Conservation (phyloP, 2,888 invertebrate species). For the Caenorhabditis sp. region DNA sequence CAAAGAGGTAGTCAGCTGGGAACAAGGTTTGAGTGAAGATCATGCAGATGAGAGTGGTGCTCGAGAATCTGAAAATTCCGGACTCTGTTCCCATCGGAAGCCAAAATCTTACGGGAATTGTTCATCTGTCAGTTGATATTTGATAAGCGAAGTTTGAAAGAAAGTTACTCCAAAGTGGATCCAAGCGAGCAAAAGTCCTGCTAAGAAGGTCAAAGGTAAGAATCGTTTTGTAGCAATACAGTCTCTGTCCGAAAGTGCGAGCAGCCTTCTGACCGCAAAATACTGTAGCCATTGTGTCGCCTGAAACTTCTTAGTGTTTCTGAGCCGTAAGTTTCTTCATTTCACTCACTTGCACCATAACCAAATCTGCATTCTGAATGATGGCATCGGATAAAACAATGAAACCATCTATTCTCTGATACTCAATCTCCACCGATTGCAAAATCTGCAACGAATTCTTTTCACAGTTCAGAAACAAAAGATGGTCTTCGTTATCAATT, state of each 20-base stretch:
- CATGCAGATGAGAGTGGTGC: slow-evolving; percentile 79
- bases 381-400: slow-evolving; percentile 67
- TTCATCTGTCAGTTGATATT: slow-evolving; percentile 81
- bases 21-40: slow-evolving; percentile 83
- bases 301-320: slow-evolving; percentile 45
- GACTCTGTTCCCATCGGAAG: not conserved
- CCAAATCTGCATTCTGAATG: slow-evolving; percentile 70
- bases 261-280: slow-evolving; percentile 75
- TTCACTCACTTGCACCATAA: slow-evolving; percentile 71
- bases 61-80: slow-evolving; percentile 66
- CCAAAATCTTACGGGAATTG: slow-evolving; percentile 61
- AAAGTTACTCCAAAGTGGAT: slow-evolving; percentile 81
- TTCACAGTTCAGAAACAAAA: slow-evolving; percentile 37
- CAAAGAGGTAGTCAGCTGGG: slow-evolving; percentile 82
- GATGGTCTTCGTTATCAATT: slow-evolving; percentile 35
- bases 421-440: slow-evolving; percentile 74
- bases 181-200: slow-evolving; percentile 77
- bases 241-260: slow-evolving; percentile 78
- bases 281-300: slow-evolving; percentile 78
- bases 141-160: slow-evolving; percentile 79
- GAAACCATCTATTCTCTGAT: slow-evolving; percentile 74
- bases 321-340: no score
- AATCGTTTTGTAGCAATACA: slow-evolving; percentile 75
- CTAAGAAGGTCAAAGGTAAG: slow-evolving; percentile 75
- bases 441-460: slow-evolving; percentile 63